Base-by-base conservation (phyloP, 2,888 invertebrate species). In the Platycheirus rosarum region DNA sequence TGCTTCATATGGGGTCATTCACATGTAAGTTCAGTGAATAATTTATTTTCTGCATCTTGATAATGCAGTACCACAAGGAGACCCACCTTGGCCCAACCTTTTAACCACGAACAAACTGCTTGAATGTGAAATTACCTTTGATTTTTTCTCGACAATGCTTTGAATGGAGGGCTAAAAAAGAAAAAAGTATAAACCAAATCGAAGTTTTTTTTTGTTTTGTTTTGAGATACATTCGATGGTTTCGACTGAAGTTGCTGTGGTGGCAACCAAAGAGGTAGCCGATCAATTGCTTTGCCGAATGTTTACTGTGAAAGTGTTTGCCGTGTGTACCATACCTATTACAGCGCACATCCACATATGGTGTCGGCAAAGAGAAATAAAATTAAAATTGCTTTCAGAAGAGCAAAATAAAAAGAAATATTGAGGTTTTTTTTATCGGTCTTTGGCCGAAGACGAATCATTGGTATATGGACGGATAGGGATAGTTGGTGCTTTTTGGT, bases 261-360 rank as follows among this genome's bases (percentile, higher is more conserved):
- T 13, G 13, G 48, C 9, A 13, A 13, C 2, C n/a, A n/a, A n/a
- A 9, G 13, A 48, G 29, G 29, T 26, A 69, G 76, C 51, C 69
- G 79, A 79, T 75, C 79, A 65, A 69, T 79, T 63, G 62, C 62
- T 55, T 48, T 74, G 79, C 69, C 69, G 75, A 55, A 40, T 66
- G 29, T 35, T 69, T 51, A 70, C 68, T 69, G 63, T 57, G 69
- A 57, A 79, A 63, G 69, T 75, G 69, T 69, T 75, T 48, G 14
- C 13, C 29, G 4, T 13, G 2, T n/a, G 51, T n/a, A 0, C 9
- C 2, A 18, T 32, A 32, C 1, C 29, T 32, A 32, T 6, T 23
- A 4, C 23, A 23, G 3, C 23, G 6, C 23, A 23, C 23, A 23
- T 35, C 35, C 35, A 35, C 35, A 35, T 35, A 55, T 6, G 7